Evolutionary conservation across 1,140 invertebrate species (phyloP), one percentile per base, ranked within the genome.

Genomic region (Ctenoplectra terminalis): DNA sequence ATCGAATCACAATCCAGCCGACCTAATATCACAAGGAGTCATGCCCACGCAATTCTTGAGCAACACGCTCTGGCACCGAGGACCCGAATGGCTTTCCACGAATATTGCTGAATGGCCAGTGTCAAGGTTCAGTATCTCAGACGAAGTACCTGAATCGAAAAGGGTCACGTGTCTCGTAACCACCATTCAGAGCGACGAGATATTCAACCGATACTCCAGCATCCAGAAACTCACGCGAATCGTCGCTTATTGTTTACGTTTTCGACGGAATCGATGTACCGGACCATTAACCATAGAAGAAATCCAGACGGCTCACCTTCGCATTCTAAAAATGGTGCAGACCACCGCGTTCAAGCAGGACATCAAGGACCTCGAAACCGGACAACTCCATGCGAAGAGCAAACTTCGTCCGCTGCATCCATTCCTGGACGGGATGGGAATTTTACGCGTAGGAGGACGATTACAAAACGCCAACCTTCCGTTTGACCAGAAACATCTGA

Each of bases 401-500:
- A 29, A 58, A 7, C 26, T 58, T 7, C n/a, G 23, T 1, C 1
- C n/a, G 23, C 54, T 58, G 1, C 0, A 29, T 3, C 54, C 54
- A 11, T 58, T 58, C 11, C 7, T 8, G 2, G 54, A 58, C 11
- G 11, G 29, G 0, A 29, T 9, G 8, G 54, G 54, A 29, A 29
- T 58, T 1, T n/a, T 58, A 11, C 54, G 54, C n/a, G 54, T 58
- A 7, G 26, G 26, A 3, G 54, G 26, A 8, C n/a, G 54, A 1
- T 13, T 58, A 8, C 54, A 29, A 13, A 26, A 29, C 1, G 2
- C 54, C 1, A 8, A 8, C 2, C 7, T 58, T 11, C 54, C 54
- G 54, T 58, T 58, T 26, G n/a, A n/a, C 13, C 52, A 48, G 13
- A 77, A 77, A n/a, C 73, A 82, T 40, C 66, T 58, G 0, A 77